Evolutionary conservation across 2,113 vertebrate species (phyloP), one percentile per base, ranked within the genome.

Genomic region (Limanda limanda): DNA sequence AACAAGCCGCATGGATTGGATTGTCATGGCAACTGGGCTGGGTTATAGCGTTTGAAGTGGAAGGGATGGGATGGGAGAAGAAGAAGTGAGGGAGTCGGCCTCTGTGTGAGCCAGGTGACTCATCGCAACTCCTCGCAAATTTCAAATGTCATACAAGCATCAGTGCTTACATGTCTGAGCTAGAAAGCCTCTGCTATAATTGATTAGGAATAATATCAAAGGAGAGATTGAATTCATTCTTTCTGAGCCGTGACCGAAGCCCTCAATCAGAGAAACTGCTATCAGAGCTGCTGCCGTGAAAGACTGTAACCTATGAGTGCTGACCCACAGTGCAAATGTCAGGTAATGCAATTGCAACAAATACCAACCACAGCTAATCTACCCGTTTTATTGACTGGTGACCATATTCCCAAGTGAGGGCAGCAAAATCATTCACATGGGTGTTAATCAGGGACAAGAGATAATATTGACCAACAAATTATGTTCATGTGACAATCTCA

Each of bases 21-120:
- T 89, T 75, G 89, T 90, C 91, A 93, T 93, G 83, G 89, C 88
- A 92, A 93, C 90, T 79, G 78, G 83, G 74, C 71, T 78, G 77
- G 85, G 86, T 82, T 90, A 51, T 18, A n/a, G 51, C 48, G 48
- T 80, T 86, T 84, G 72, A 84, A 84, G 85, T 64, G 65, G 17
- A 80, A 61, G 52, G 68, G 62, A 77, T 66, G 48, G 58, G 70
- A n/a, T n/a, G 13, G 60, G 63, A 52, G 62, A 76, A 56, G 63
- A 67, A 40, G 20, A 60, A 21, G 40, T 40, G 20, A 45, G 68
- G 24, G 64, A 15, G 54, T n/a, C 4, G 1, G 15, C 42, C 47
- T 62, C 60, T 76, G 61, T 47, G 52, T 42, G 37, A 17, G 52
- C 25, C 27, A 40, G 66, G 35, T 58, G 79, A 68, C 59, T 78